Evolutionary conservation across 2,113 vertebrate species (phyloP).

Genomic region (Mungos mungo): DNA sequence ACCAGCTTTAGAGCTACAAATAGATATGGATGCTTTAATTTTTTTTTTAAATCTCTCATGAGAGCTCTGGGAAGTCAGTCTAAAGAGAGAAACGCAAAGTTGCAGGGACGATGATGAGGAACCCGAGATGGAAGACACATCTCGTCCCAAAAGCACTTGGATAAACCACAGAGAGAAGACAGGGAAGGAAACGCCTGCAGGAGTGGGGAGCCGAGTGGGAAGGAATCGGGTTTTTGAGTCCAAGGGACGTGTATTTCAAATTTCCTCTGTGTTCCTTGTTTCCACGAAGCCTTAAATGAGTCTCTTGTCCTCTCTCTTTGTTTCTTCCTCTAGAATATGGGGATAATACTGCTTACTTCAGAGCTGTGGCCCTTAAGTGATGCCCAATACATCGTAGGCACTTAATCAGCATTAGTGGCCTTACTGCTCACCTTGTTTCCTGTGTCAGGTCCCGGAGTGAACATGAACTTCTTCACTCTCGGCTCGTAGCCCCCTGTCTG

Average conservation of each 20-base stretch:
- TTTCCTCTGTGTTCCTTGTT: not conserved
- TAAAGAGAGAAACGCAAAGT: slow-evolving; percentile 69
- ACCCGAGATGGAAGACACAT: not conserved
- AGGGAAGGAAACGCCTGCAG: not conserved
- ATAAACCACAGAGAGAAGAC: not conserved
- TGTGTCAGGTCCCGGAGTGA: not conserved
- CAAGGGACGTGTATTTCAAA: not conserved
- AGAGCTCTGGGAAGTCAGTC: slow-evolving; percentile 61
- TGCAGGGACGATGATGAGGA: slow-evolving; percentile 65
- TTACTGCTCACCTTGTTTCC: not conserved
- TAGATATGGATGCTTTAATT: slow-evolving; percentile 58
- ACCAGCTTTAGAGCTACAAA: slow-evolving; percentile 73
- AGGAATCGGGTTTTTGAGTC: not conserved
- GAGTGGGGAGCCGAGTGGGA: not conserved
- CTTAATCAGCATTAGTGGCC: rapidly evolving
- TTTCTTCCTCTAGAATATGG: not conserved
- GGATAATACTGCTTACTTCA: not conserved
- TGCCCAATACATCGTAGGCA: rapidly evolving
- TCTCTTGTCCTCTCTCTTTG: not conserved
- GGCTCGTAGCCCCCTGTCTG: not conserved
- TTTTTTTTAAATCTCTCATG: slow-evolving; percentile 9
- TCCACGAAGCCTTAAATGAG: not conserved
- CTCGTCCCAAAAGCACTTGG: not conserved
- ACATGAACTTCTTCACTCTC: not conserved
- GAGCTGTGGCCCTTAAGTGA: not conserved